Percentiles rank a stretch among this genome's conserved stretches.
Evolutionary conservation across 2,797 vertebrate species (phyloP).

Genomic region (Silurus aristotelis): DNA sequence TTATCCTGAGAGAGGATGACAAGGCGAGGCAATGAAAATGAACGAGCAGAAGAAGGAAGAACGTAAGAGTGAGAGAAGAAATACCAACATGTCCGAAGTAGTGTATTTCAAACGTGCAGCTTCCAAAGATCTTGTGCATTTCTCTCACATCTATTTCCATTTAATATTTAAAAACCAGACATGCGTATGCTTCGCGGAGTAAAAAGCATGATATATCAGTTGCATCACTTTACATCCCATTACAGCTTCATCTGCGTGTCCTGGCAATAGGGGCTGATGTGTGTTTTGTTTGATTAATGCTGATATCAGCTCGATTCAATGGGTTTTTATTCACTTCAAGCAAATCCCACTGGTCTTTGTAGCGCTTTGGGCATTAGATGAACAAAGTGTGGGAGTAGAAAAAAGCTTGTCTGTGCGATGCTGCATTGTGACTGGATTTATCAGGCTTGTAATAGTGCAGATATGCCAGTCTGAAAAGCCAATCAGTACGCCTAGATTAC

Average conservation of each 20-base stretch:
- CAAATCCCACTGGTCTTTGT: constrained; percentile 21
- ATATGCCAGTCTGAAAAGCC: constrained; percentile 35
- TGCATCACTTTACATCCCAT: not conserved
- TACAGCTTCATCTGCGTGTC: constrained; percentile 2
- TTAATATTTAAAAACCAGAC: constrained; percentile 6
- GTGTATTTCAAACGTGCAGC: not conserved
- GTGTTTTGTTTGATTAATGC: constrained; percentile 38
- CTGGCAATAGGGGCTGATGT: not conserved
- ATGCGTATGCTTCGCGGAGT: not conserved
- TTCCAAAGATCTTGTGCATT: not conserved
- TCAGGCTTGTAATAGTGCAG: constrained; percentile 28
- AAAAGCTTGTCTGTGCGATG: constrained; percentile 16
- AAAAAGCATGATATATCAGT: constrained; percentile 22
- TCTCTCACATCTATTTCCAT: constrained; percentile 13
- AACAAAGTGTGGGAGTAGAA: constrained; percentile 43
- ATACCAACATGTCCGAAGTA: constrained; percentile 19
- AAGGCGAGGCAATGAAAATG: not conserved
- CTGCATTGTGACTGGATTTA: constrained; percentile 33
- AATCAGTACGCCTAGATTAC: constrained; percentile 7
- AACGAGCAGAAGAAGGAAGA: constrained; percentile 7
- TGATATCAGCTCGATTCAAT: constrained; percentile 39
- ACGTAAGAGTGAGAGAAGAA: not conserved
- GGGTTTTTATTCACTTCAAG: constrained; percentile 31
- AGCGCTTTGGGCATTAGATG: constrained; percentile 30
- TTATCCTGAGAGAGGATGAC: not conserved